Percentiles rank a stretch among this genome's conserved stretches.
Conservation (phyloP, 1,140 invertebrate species). For the Caerostris extrusa region DNA sequence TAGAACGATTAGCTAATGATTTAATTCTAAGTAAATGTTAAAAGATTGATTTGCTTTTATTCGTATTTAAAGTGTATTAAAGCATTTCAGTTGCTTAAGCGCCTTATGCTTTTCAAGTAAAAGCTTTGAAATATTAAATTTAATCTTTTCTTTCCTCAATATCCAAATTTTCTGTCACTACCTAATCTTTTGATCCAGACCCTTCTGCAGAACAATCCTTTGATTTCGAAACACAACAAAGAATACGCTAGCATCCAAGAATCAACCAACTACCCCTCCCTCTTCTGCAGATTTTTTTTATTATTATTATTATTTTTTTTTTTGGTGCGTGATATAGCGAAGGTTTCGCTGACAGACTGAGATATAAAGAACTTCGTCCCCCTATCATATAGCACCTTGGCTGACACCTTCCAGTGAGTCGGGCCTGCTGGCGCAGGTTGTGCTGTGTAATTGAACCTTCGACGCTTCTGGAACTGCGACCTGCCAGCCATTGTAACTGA, state of each 20-base stretch:
- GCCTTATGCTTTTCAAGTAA: background rate
- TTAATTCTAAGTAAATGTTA: too few species aligned
- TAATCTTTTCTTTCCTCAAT: background rate
- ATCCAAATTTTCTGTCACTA: too few species aligned
- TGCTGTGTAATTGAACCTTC: slow-evolving; percentile 39
- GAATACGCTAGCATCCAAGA: background rate
- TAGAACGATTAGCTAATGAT: too few species aligned
- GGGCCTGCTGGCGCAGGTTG: slow-evolving; percentile 55
- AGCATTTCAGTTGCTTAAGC: background rate
- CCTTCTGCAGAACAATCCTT: background rate
- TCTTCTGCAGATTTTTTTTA: background rate
- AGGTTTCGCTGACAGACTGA: slow-evolving; percentile 37
- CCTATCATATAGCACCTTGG: slow-evolving; percentile 50
- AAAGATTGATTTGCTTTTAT: too few species aligned
- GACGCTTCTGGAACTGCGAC: slow-evolving; percentile 34
- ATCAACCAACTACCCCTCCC: background rate
- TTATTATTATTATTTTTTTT: background rate
- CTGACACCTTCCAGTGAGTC: slow-evolving; percentile 54
- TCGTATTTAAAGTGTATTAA: too few species aligned
- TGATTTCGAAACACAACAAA: background rate
- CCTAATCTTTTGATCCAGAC: too few species aligned
- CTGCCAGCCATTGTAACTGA: slow-evolving; percentile 72
- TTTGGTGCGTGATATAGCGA: slow-evolving; percentile 28
- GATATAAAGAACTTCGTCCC: slow-evolving; percentile 59
- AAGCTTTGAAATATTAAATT: background rate